Evolutionary conservation across 1,140 invertebrate species (phyloP).

Genomic region (Helicoverpa armigera): DNA sequence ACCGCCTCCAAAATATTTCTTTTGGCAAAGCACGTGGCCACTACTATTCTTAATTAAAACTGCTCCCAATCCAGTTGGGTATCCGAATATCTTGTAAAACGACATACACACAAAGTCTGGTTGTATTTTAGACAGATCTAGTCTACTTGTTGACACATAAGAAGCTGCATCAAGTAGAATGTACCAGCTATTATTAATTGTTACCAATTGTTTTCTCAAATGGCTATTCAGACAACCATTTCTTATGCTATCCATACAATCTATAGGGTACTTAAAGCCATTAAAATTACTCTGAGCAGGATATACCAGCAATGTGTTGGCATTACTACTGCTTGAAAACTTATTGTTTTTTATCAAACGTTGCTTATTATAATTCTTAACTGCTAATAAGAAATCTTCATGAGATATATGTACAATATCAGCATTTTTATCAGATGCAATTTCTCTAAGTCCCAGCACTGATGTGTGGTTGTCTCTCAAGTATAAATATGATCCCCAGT

Average conservation of each 20-base stretch:
- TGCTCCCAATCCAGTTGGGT: conserved; percentile 97
- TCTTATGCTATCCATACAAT: conserved; percentile 90
- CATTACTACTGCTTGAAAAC: conserved; percentile 54
- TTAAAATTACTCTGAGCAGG: conserved; percentile 98
- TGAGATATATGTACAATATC: conserved; percentile 86
- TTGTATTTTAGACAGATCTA: conserved; percentile 91
- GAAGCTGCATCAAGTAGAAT: conserved; percentile 95
- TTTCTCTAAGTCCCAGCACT: conserved; percentile 95
- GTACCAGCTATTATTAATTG: conserved; percentile 89
- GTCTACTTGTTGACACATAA: conserved; percentile 91
- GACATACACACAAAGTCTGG: conserved; percentile 97
- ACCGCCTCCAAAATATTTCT: conserved; percentile 96
- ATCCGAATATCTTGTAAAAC: conserved; percentile 99
- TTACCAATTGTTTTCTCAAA: conserved; percentile 70
- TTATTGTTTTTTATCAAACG: conserved; percentile 47
- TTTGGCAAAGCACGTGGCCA: conserved; percentile 88
- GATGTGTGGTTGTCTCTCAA: conserved; percentile 98
- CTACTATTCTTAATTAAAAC: conserved; percentile 92
- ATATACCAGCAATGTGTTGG: conserved; percentile 92
- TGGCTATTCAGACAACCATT: conserved; percentile 87
- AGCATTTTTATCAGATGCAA: conserved; percentile 84
- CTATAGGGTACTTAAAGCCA: conserved; percentile 95
- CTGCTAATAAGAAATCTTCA: conserved; percentile 83
- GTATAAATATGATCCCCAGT: conserved; percentile 91
- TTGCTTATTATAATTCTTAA: conserved; percentile 64